Evolutionary conservation across 2,113 vertebrate species (phyloP).

Genomic region (Pelvicachromis taeniatus): DNA sequence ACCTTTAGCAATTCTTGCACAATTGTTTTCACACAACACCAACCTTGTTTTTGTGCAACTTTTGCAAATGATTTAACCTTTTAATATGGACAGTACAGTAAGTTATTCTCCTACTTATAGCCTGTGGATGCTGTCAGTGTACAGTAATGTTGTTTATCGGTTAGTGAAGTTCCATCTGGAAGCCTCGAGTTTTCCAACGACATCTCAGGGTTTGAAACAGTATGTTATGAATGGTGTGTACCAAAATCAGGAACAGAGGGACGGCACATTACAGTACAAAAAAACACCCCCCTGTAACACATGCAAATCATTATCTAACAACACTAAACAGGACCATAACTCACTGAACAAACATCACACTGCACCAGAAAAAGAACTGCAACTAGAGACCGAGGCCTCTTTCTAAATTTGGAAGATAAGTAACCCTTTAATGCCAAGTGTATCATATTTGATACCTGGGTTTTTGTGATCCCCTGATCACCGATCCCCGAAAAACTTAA

Average conservation of each 20-base stretch:
- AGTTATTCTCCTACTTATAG: neutral
- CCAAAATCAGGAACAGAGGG: neutral
- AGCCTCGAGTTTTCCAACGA: neutral
- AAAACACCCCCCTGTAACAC: neutral
- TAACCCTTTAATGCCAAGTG: neutral
- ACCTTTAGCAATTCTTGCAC: neutral
- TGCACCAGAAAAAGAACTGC: neutral
- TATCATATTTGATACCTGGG: too few relatives aligned
- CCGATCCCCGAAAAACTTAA: too few relatives aligned
- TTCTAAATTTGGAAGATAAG: neutral
- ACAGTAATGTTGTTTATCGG: neutral
- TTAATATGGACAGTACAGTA: neutral
- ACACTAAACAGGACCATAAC: neutral
- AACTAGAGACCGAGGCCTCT: neutral
- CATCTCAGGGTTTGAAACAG: neutral
- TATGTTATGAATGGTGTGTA: neutral
- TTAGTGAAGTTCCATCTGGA: neutral
- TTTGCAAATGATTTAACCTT: neutral
- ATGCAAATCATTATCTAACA: neutral
- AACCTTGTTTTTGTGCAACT: neutral
- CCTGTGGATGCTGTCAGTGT: neutral
- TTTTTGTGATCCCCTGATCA: too few relatives aligned
- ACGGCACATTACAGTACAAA: neutral
- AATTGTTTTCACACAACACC: neutral
- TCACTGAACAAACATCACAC: neutral